Evolutionary conservation across 2,888 invertebrate species (phyloP).

Genomic region (Argyresthia albistria): DNA sequence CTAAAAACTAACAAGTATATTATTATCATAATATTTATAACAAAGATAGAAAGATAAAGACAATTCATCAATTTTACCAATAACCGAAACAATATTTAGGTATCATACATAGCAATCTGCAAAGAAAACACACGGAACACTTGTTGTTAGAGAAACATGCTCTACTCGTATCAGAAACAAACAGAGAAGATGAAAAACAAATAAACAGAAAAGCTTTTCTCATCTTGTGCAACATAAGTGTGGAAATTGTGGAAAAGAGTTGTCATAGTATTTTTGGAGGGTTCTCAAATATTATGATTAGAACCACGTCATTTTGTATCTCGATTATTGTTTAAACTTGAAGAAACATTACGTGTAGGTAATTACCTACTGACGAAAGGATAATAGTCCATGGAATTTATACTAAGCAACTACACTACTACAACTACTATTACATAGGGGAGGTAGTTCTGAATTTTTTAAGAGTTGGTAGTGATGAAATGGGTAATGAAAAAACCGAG

Average conservation of each 20-base stretch:
- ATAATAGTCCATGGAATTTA: no score
- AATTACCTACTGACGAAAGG: no score
- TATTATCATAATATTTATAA: no score
- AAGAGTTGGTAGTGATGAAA: no score
- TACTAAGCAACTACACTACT: no score
- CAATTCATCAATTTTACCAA: background rate
- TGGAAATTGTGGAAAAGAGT: background rate
- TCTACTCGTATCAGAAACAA: slow-evolving; percentile 28
- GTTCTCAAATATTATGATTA: background rate
- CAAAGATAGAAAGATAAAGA: background rate
- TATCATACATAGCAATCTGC: background rate
- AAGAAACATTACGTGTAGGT: no score
- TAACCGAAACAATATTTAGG: background rate
- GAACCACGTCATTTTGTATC: no score
- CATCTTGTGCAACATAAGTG: background rate
- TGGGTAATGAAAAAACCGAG: no score
- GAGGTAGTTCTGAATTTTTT: no score
- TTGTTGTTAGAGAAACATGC: background rate
- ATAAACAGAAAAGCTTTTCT: slow-evolving; percentile 19
- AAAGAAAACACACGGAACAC: background rate
- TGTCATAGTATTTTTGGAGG: background rate
- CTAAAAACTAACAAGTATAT: no score
- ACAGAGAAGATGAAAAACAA: slow-evolving; percentile 53
- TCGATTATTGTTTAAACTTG: no score
- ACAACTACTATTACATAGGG: no score